phyloP scores from a whole-genome alignment of 2,113 vertebrate genomes.

The Toxostoma redivivum region DNA sequence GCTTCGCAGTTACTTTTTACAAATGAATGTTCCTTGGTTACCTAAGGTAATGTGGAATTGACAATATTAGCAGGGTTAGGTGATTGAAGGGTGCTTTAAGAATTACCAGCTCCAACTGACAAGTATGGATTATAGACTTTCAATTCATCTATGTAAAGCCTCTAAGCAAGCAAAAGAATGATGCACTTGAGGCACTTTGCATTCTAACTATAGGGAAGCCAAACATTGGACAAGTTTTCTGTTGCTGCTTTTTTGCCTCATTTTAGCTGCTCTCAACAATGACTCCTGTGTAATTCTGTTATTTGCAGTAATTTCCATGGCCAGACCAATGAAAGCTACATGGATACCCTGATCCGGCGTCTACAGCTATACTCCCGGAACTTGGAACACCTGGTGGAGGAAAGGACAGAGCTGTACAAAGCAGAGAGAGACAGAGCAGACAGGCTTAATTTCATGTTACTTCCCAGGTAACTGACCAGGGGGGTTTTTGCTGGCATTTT shows the following conservation, averaged over 20 bases:
- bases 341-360: conserved; percentile 96
- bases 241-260: background rate
- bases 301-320: conserved; percentile 84
- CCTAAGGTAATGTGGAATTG: background rate
- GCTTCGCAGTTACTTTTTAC: background rate
- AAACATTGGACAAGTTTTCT: background rate
- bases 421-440: conserved; percentile 94
- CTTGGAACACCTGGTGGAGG: conserved; percentile 92
- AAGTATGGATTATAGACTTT: background rate
- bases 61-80: background rate
- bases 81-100: background rate
- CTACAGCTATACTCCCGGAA: conserved; percentile 95
- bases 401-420: conserved; percentile 92
- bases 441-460: conserved; percentile 93
- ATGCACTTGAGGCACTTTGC: background rate
- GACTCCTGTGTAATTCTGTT: background rate
- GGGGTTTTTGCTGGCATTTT: background rate
- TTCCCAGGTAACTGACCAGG: conserved; percentile 79
- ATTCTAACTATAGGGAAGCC: background rate
- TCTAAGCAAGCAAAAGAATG: background rate
- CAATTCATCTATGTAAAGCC: background rate
- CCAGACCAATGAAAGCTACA: conserved; percentile 90
- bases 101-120: background rate
- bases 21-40: background rate
- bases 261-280: background rate